Conservation (phyloP, 2,113 vertebrate species). For the Nothocercus nigrocapillus region DNA sequence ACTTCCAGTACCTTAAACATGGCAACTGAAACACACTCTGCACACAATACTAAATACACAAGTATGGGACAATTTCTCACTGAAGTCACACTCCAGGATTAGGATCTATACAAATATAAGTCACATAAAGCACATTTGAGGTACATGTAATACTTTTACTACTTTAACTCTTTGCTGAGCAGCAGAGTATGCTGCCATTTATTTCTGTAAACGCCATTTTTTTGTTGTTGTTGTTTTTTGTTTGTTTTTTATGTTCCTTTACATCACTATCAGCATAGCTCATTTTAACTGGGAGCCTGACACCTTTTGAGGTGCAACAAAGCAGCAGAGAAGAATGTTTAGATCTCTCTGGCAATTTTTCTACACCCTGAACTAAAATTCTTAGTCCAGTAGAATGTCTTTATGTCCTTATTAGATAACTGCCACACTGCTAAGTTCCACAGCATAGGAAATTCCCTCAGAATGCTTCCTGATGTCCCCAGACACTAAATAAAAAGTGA, state of each 20-base stretch:
- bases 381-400: not conserved
- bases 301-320: too few species aligned
- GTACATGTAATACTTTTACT: not conserved
- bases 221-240: not conserved
- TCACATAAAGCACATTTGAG: not conserved
- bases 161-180: not conserved
- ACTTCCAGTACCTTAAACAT: not conserved
- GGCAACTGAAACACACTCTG: not conserved
- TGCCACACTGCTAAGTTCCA: not conserved
- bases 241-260: not conserved
- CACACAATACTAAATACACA: rapidly evolving
- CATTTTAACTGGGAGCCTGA: not conserved
- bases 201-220: not conserved
- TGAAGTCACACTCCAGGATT: not conserved
- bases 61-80: not conserved
- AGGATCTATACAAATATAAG: not conserved
- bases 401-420: not conserved
- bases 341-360: not conserved
- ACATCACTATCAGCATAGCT: not conserved
- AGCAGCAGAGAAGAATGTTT: not conserved
- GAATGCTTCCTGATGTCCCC: not conserved
- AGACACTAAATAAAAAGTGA: not conserved
- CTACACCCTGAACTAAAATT: not conserved
- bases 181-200: not conserved
- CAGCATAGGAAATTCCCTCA: not conserved